A percentile compares a stretch with the other conserved stretches of the same genome.
Conservation (phyloP, 2,888 invertebrate species). For the Spilarctia lutea region DNA sequence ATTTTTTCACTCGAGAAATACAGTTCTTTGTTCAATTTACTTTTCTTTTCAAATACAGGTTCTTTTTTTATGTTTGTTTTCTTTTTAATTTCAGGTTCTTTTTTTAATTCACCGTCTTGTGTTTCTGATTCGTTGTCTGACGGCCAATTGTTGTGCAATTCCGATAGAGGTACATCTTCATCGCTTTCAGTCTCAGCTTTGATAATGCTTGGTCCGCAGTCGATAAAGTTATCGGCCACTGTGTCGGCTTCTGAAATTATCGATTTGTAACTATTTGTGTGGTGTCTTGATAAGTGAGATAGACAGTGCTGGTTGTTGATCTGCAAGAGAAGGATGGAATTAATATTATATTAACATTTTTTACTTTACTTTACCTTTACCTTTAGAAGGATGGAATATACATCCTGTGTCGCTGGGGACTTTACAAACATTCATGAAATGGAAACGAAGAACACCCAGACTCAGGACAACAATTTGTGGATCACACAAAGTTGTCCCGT, state of each 20-base stretch:
- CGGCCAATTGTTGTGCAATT: slow-evolving; percentile 46
- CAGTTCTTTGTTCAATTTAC: slow-evolving; percentile 32
- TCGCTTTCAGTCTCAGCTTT: slow-evolving; percentile 60
- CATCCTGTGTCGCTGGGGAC: too few relatives aligned
- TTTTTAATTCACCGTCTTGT: slow-evolving; percentile 3
- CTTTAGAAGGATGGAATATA: too few relatives aligned
- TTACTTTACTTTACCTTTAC: too few relatives aligned
- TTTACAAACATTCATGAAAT: too few relatives aligned
- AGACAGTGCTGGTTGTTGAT: slow-evolving; percentile 42
- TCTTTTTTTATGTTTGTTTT: slow-evolving; percentile 28
- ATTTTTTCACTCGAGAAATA: slow-evolving; percentile 46
- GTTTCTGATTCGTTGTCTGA: slow-evolving; percentile 13
- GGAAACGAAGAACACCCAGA: too few relatives aligned
- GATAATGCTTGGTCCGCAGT: slow-evolving; percentile 55
- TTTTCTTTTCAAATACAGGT: slow-evolving; percentile 17
- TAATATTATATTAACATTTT: too few relatives aligned
- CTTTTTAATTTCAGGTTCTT: slow-evolving; percentile 2
- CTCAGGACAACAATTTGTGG: too few relatives aligned
- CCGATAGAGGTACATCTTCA: slow-evolving; percentile 65
- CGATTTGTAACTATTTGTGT: slow-evolving; percentile 30
- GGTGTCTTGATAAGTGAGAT: slow-evolving; percentile 50
- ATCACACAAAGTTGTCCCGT: too few relatives aligned
- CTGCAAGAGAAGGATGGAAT: slow-evolving; percentile 42
- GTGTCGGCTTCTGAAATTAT: slow-evolving; percentile 18
- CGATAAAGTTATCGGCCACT: slow-evolving; percentile 61